Evolutionary conservation across 2,113 vertebrate species (phyloP).

Genomic region (Carettochelys insculpta): DNA sequence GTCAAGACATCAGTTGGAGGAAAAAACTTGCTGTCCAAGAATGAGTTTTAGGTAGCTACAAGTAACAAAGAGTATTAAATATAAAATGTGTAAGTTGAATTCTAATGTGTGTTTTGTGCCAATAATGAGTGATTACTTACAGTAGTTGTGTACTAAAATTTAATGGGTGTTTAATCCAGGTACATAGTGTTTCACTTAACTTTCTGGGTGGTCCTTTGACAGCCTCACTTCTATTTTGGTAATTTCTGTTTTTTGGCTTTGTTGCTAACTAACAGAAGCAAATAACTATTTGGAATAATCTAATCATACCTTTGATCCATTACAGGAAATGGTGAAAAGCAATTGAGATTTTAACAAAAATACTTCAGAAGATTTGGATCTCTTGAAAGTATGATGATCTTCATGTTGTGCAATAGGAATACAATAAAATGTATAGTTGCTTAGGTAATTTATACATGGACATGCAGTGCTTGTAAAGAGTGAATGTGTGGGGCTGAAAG

Average conservation of each 20-base stretch:
- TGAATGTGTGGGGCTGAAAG: neutral
- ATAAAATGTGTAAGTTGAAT: neutral
- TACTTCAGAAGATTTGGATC: neutral
- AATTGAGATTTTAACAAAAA: neutral
- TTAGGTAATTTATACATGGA: neutral
- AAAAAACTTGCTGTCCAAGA: neutral
- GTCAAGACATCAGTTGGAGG: accelerated
- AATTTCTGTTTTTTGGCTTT: neutral
- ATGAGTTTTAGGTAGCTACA: neutral
- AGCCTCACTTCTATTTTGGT: neutral
- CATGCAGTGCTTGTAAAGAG: neutral
- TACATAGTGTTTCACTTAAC: accelerated
- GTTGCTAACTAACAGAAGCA: neutral
- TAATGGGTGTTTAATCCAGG: neutral
- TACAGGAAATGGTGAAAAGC: neutral
- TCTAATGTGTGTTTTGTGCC: neutral
- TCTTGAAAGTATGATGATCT: neutral
- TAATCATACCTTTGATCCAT: neutral
- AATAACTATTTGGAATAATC: neutral
- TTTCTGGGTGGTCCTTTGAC: neutral
- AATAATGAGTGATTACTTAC: accelerated
- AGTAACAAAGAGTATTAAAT: neutral
- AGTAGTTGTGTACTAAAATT: neutral
- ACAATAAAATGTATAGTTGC: neutral
- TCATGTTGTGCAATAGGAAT: neutral